These are phyloP conservation scores for Uropsilus gracilis DNA, from an alignment of 2,113 vertebrate species.

Conservation along the genomic window DNA sequence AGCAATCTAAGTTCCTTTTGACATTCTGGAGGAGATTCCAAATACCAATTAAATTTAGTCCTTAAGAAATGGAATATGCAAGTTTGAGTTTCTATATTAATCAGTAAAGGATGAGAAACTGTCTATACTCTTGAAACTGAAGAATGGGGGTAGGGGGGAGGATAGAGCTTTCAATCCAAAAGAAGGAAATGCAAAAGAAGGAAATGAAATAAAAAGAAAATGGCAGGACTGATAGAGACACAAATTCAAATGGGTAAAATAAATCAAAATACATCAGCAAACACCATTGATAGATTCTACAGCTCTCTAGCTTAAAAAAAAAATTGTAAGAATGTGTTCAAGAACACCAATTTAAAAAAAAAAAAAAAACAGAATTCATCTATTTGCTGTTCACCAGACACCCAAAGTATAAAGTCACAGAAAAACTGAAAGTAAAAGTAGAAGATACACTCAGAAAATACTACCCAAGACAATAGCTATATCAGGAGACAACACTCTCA, in stretches of 20 bases:
- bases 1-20: not conserved
- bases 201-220: not conserved
- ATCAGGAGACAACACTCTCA: not conserved
- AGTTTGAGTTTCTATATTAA: not conserved
- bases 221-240: not conserved
- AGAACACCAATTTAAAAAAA: too few species aligned
- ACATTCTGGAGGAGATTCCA: not conserved
- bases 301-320: not conserved
- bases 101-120: constrained; percentile 3
- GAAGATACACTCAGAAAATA: not conserved
- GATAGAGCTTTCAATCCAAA: not conserved
- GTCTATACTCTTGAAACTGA: not conserved
- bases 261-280: constrained; percentile 30
- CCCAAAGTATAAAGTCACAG: constrained; percentile 29
- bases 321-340: not conserved
- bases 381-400: not conserved
- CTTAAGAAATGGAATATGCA: not conserved
- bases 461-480: not conserved
- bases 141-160: not conserved
- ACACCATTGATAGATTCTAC: not conserved
- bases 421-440: not conserved
- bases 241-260: constrained; percentile 2
- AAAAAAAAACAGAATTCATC: not conserved
- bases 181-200: not conserved
- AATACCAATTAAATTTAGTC: not conserved